These are phyloP conservation scores for Phrynosoma platyrhinos DNA, from an alignment of 2,113 vertebrate species.

Conservation along the genomic window DNA sequence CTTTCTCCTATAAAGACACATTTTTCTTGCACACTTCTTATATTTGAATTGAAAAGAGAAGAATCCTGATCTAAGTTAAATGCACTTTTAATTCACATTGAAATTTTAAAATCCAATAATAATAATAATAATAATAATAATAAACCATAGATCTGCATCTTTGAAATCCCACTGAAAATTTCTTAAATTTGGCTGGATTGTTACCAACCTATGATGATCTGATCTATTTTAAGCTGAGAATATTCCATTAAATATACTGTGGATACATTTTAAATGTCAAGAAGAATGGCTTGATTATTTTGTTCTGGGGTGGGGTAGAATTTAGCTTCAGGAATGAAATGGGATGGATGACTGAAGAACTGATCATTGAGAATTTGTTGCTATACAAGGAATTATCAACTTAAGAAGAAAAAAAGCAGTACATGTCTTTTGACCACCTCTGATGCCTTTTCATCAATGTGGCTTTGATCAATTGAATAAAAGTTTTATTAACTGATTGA, in stretches of 20 bases:
- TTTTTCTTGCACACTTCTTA: background rate
- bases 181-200: background rate
- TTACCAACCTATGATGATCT: background rate
- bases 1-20: background rate
- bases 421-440: conserved; percentile 30
- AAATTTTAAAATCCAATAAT: too few relatives aligned
- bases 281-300: conserved; percentile 13
- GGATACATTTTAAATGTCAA: conserved; percentile 17
- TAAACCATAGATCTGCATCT: too few relatives aligned
- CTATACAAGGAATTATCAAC: background rate
- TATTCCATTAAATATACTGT: conserved; percentile 37
- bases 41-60: background rate
- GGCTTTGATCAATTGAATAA: background rate
- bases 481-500: background rate
- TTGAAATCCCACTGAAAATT: background rate
- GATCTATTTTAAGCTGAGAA: conserved; percentile 31
- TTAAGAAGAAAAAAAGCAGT: conserved; percentile 4
- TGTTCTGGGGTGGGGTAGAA: background rate
- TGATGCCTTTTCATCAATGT: background rate
- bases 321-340: conserved; percentile 4
- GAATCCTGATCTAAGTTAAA: background rate
- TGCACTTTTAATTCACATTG: too few relatives aligned
- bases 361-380: background rate
- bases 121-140: too few relatives aligned
- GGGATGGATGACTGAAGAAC: background rate